A percentile compares a stretch with the other conserved stretches of the same genome.
These are phyloP conservation scores for Octonoba sinensis DNA, from an alignment of 2,888 invertebrate species.

Conservation along the genomic window DNA sequence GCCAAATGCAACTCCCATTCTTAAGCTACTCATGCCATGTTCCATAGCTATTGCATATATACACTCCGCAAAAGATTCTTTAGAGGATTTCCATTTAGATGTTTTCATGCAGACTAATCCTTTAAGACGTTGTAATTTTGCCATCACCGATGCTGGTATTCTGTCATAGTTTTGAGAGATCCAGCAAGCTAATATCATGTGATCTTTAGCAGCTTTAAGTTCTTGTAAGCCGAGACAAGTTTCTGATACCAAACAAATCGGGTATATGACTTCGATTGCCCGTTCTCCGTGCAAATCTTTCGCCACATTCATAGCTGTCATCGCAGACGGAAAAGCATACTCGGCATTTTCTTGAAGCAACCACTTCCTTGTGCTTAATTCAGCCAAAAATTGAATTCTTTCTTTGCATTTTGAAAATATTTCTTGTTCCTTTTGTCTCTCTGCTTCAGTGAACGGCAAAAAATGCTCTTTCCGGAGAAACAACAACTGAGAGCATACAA, in stretches of 20 bases:
- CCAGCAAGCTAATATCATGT: constrained; percentile 39
- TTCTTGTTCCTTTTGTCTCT: constrained; percentile 7
- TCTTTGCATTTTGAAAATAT: constrained; percentile 8
- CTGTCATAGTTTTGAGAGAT: constrained; percentile 25
- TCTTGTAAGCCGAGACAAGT: constrained; percentile 11
- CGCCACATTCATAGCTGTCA: constrained; percentile 37
- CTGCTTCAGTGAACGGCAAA: constrained; percentile 33
- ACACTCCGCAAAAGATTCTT: constrained; percentile 31
- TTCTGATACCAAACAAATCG: constrained; percentile 41
- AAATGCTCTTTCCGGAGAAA: constrained; percentile 17
- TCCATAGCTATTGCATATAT: constrained; percentile 17
- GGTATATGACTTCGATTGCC: constrained; percentile 16
- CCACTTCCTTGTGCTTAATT: constrained; percentile 34
- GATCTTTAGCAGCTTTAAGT: constrained; percentile 26
- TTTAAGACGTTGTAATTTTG: constrained; percentile 23
- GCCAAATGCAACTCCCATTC: constrained; percentile 34
- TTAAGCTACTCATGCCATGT: constrained; percentile 13
- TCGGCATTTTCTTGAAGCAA: constrained; percentile 20
- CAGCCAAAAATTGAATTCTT: constrained; percentile 18
- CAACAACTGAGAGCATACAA: constrained; percentile 23
- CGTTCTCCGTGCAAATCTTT: constrained; percentile 12
- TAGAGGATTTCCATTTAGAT: constrained; percentile 15
- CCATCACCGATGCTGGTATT: background rate
- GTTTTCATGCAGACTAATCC: constrained; percentile 30
- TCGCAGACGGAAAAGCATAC: constrained; percentile 31